Conservation (phyloP, 1,140 invertebrate species). For the Zaprionus camerounensis region DNA sequence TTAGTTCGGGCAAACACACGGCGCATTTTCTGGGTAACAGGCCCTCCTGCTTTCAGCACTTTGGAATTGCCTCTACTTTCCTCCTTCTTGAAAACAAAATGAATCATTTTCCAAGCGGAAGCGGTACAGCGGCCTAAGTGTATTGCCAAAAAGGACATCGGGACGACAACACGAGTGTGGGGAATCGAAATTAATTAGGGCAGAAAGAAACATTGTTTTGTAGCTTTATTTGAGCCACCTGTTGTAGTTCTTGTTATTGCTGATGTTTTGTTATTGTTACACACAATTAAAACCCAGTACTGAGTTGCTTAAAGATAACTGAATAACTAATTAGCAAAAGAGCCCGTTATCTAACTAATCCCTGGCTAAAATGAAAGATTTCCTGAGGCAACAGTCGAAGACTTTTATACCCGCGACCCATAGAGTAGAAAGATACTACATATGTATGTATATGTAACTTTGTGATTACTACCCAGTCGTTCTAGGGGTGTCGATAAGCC, state of each 20-base stretch:
- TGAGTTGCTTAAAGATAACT: slow-evolving; percentile 15
- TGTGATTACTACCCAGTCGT: too few species aligned
- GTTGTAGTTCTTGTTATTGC: slow-evolving; percentile 26
- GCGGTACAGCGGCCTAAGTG: slow-evolving; percentile 63
- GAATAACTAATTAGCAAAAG: slow-evolving; percentile 35
- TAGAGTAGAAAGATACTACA: too few species aligned
- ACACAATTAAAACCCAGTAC: slow-evolving; percentile 29
- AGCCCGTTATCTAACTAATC: too few species aligned
- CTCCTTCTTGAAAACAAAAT: slow-evolving; percentile 58
- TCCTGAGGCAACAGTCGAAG: too few species aligned
- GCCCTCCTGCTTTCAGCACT: neutral
- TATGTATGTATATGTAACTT: too few species aligned
- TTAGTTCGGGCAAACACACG: slow-evolving; percentile 69
- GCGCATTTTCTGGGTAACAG: slow-evolving; percentile 68
- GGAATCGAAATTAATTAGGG: too few species aligned
- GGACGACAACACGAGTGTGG: too few species aligned
- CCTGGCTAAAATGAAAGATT: too few species aligned
- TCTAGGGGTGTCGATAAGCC: too few species aligned
- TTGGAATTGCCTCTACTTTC: slow-evolving; percentile 1
- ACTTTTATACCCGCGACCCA: too few species aligned
- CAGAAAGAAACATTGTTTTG: slow-evolving; percentile 28
- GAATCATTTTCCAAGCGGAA: slow-evolving; percentile 78
- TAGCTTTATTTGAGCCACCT: slow-evolving; percentile 32
- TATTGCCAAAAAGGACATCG: too few species aligned
- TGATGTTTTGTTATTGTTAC: too few species aligned